These are phyloP conservation scores for Acrobasis consociella DNA, from an alignment of 2,888 invertebrate species.

Conservation along the genomic window DNA sequence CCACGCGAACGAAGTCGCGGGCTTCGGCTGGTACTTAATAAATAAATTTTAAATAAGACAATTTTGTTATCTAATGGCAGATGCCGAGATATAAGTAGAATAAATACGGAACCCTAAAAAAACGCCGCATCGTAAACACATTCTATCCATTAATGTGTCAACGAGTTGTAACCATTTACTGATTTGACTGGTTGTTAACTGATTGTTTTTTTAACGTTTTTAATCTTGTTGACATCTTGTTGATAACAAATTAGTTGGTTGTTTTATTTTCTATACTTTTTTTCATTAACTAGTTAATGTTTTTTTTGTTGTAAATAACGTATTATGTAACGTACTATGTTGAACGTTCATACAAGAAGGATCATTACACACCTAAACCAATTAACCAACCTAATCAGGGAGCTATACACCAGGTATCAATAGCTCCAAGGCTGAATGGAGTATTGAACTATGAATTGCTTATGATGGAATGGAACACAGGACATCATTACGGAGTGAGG, in stretches of 20 bases:
- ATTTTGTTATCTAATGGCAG: not conserved
- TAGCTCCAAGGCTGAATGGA: not conserved
- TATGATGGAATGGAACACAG: slow-evolving; percentile 45
- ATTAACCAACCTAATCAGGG: not conserved
- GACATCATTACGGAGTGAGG: slow-evolving; percentile 35
- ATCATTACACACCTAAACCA: not conserved
- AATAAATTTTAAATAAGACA: no score
- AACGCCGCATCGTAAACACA: not conserved
- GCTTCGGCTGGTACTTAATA: no score
- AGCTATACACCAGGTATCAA: not conserved
- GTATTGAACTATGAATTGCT: slow-evolving; percentile 21
- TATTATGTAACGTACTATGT: no score
- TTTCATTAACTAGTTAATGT: no score
- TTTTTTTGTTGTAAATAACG: no score
- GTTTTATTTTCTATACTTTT: no score
- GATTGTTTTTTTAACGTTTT: not conserved
- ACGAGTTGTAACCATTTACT: slow-evolving; percentile 10
- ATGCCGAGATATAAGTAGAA: no score
- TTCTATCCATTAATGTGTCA: not conserved
- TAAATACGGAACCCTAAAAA: no score
- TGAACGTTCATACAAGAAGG: not conserved
- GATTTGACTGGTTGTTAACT: not conserved
- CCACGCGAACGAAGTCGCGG: no score
- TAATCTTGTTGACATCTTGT: no score
- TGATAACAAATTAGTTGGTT: no score